These are phyloP conservation scores for Horisme vitalbata DNA, from an alignment of 2,888 invertebrate genomes.

Conservation along the genomic window DNA sequence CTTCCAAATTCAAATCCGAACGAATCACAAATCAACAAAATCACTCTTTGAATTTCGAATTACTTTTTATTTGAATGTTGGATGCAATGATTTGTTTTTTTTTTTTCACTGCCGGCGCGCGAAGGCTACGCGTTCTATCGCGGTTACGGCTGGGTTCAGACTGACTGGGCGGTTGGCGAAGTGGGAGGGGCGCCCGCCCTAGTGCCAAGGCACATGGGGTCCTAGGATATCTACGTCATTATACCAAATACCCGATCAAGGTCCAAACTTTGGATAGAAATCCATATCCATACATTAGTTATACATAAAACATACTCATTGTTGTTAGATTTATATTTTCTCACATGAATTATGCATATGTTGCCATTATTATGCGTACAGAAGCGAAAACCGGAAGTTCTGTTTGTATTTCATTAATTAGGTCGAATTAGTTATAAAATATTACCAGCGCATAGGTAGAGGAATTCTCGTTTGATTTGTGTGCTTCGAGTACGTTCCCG, in stretches of 20 bases:
- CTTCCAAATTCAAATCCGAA: conserved; percentile 16
- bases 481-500: too few relatives aligned
- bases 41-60: conserved; percentile 34
- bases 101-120: conserved; percentile 27
- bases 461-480: neutral
- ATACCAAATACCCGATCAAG: neutral
- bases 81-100: conserved; percentile 32
- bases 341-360: conserved; percentile 13
- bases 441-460: neutral
- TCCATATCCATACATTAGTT: neutral
- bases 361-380: conserved; percentile 7
- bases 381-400: conserved; percentile 6
- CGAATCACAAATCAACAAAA: conserved; percentile 8
- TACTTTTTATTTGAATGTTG: conserved; percentile 27
- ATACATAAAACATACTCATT: neutral
- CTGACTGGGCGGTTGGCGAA: conserved; percentile 40
- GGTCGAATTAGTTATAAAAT: conserved; percentile 5
- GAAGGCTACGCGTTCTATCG: conserved; percentile 40
- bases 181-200: conserved; percentile 51
- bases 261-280: too few relatives aligned
- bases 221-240: conserved; percentile 35
- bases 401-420: conserved; percentile 3
- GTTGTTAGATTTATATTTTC: conserved; percentile 6
- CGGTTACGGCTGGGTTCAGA: conserved; percentile 43
- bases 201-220: conserved; percentile 36